A percentile compares a stretch with the other conserved stretches of the same genome.
phyloP scores from a whole-genome alignment of 2,113 vertebrate genomes.

The Patagioenas fasciata region DNA sequence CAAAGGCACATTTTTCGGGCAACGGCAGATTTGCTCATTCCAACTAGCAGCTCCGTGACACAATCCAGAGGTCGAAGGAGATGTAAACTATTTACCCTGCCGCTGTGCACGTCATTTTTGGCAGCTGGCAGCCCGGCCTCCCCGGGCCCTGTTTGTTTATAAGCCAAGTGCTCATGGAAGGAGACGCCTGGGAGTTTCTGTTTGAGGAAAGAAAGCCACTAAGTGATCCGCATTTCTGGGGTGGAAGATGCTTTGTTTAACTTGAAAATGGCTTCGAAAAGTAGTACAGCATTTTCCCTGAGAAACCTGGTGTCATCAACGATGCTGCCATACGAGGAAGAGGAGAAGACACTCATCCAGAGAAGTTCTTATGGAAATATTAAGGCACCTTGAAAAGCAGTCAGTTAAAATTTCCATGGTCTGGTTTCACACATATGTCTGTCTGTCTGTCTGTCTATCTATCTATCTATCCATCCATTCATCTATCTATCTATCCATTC shows the following conservation, averaged over 20 bases:
- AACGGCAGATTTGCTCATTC: background rate
- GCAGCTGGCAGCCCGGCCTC: background rate
- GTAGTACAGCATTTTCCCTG: background rate
- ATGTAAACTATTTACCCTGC: slow-evolving; percentile 61
- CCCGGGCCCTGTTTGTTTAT: slow-evolving; percentile 21
- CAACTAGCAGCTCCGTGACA: slow-evolving; percentile 31
- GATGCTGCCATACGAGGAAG: background rate
- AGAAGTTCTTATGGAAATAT: fast-evolving
- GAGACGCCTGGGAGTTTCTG: background rate
- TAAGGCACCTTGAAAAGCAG: background rate
- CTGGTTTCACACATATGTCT: background rate
- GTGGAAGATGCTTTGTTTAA: slow-evolving; percentile 17
- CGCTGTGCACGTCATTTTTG: background rate
- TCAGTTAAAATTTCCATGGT: background rate
- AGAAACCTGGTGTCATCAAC: background rate
- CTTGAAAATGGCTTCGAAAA: slow-evolving; percentile 1
- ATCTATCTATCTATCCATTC: too few relatives aligned
- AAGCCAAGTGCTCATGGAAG: background rate
- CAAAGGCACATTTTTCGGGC: fast-evolving
- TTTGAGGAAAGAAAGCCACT: slow-evolving; percentile 43
- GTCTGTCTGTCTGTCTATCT: background rate
- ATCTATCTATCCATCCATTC: background rate
- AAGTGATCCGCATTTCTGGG: background rate
- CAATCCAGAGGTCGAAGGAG: slow-evolving; percentile 15
- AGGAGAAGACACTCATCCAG: fast-evolving